These are phyloP conservation scores for Nephrocerus scutellatus DNA, from an alignment of 2,888 invertebrate genomes.

Conservation along the genomic window DNA sequence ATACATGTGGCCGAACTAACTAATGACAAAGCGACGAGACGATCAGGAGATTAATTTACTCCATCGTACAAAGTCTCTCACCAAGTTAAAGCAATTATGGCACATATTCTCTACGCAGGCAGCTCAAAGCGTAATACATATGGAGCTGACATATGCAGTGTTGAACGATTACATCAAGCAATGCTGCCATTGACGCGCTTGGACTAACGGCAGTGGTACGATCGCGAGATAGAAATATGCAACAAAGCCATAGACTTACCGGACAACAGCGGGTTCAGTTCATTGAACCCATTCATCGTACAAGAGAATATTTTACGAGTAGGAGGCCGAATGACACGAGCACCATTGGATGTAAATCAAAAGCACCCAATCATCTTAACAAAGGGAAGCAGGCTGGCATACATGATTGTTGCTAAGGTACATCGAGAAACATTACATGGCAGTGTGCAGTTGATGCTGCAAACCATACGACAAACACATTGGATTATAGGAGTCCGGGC, in stretches of 20 bases:
- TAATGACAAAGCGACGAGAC: conserved; percentile 4
- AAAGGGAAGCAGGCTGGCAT: no score
- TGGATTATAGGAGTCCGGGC: conserved; percentile 10
- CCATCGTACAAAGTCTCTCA: conserved; percentile 2
- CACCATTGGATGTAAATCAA: conserved; percentile 5
- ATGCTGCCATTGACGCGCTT: conserved; percentile 2
- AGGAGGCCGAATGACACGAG: no score
- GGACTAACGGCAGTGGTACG: conserved; percentile 6
- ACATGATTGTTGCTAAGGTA: no score
- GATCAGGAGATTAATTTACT: background rate
- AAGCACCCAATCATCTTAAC: conserved; percentile 6
- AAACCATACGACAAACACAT: conserved; percentile 5
- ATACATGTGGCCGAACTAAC: background rate
- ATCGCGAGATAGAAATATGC: conserved; percentile 3
- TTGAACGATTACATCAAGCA: conserved; percentile 4
- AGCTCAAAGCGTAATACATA: background rate
- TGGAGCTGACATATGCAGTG: background rate
- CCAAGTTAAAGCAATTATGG: conserved; percentile 5
- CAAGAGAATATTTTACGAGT: conserved; percentile 4
- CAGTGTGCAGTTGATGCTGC: conserved; percentile 1
- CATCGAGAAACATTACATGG: no score
- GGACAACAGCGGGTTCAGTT: conserved; percentile 3
- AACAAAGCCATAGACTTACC: conserved; percentile 4
- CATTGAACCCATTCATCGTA: conserved; percentile 6
- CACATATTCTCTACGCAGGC: conserved; percentile 5